Conservation (phyloP, 2,113 vertebrate species). For the Heteronetta atricapilla region DNA sequence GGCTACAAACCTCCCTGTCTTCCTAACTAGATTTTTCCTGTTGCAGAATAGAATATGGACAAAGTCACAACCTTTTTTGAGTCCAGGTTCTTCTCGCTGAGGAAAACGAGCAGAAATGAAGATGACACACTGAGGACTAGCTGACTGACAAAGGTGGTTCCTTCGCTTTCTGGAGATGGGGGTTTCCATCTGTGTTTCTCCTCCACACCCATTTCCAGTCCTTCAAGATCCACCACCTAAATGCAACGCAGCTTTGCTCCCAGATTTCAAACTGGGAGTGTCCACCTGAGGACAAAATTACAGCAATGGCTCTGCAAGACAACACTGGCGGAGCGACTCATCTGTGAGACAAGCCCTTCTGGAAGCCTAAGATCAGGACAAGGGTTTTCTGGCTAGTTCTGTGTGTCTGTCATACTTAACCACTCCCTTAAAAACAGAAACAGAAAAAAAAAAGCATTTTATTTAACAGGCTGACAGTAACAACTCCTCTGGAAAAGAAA, state of each 20-base stretch:
- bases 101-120: not conserved
- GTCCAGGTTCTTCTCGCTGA: not conserved
- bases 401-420: accelerated
- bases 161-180: not conserved
- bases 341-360: not conserved
- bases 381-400: not conserved
- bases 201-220: accelerated
- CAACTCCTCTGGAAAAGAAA: not conserved
- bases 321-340: accelerated
- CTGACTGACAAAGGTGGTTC: not conserved
- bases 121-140: not conserved
- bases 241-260: not conserved
- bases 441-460: not conserved
- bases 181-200: not conserved
- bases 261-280: not conserved
- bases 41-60: not conserved
- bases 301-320: not conserved
- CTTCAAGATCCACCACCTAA: not conserved
- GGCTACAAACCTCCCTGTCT: not conserved
- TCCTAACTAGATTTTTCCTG: accelerated
- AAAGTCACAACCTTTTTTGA: not conserved
- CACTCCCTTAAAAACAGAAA: not conserved
- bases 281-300: not conserved
- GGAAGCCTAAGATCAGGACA: not conserved
- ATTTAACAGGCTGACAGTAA: not conserved